A percentile compares a stretch with the other conserved stretches of the same genome.
Evolutionary conservation across 2,888 invertebrate genomes (phyloP).

Genomic region (Oligia latruncula): DNA sequence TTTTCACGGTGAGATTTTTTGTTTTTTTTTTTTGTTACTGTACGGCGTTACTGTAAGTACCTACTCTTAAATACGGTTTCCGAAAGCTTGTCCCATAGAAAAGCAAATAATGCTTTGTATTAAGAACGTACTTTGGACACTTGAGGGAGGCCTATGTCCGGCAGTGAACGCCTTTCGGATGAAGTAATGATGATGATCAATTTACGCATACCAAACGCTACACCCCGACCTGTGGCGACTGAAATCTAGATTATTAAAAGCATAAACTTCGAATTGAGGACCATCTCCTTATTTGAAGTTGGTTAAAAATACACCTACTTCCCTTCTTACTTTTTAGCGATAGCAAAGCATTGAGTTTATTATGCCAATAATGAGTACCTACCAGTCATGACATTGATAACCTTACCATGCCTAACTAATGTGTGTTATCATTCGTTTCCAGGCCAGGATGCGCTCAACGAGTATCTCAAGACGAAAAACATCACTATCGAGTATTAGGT

Average conservation of each 20-base stretch:
- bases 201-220: too few relatives aligned
- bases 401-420: neutral
- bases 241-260: neutral
- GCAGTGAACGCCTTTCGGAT: too few relatives aligned
- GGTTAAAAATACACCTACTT: neutral
- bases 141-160: too few relatives aligned
- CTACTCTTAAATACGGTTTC: neutral
- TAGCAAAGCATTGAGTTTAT: neutral
- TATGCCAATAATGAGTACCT: neutral
- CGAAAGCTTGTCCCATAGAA: neutral
- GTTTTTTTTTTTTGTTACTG: too few relatives aligned
- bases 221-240: too few relatives aligned
- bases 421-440: slow-evolving; percentile 63
- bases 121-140: too few relatives aligned
- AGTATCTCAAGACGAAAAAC: slow-evolving; percentile 98
- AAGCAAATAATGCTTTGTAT: neutral
- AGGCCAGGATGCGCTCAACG: slow-evolving; percentile 98
- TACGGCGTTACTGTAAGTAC: neutral
- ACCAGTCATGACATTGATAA: slow-evolving; percentile 15
- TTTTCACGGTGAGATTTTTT: too few relatives aligned
- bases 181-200: too few relatives aligned
- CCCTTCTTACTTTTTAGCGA: neutral
- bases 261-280: neutral
- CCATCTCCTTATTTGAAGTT: neutral
- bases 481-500: slow-evolving; percentile 97